Conservation (phyloP, 2,888 invertebrate genomes). For the Epinotia demarniana region DNA sequence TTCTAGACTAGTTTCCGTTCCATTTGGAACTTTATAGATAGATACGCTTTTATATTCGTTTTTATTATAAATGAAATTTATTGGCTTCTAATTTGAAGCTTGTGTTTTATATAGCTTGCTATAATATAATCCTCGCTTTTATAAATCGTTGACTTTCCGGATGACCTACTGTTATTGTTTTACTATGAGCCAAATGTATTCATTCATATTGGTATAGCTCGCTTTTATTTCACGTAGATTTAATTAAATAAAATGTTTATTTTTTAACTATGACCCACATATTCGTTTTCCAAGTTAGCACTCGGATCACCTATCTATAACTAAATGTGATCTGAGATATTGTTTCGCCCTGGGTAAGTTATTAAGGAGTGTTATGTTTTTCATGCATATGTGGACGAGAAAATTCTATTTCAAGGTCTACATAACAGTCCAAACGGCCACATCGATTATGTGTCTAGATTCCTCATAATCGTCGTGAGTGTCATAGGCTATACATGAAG, state of each 20-base stretch:
- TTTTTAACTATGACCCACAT: neutral
- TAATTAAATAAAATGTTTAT: neutral
- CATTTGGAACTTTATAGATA: slow-evolving; percentile 16
- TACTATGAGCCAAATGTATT: neutral
- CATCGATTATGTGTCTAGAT: too few species aligned
- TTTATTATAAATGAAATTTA: slow-evolving; percentile 30
- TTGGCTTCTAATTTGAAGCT: slow-evolving; percentile 28
- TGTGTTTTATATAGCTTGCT: slow-evolving; percentile 15
- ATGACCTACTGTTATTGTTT: slow-evolving; percentile 15
- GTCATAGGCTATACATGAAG: too few species aligned
- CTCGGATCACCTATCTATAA: too few species aligned
- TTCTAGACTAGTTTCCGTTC: slow-evolving; percentile 23
- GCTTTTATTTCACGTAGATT: neutral
- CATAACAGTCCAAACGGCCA: too few species aligned
- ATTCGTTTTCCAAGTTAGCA: too few species aligned
- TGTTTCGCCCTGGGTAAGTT: too few species aligned
- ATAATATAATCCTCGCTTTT: neutral
- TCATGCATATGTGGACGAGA: too few species aligned
- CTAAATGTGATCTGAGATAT: too few species aligned
- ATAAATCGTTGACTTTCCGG: slow-evolving; percentile 10
- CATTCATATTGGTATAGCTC: neutral
- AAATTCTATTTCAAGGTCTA: too few species aligned
- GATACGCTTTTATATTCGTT: slow-evolving; percentile 33
- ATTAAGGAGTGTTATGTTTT: too few species aligned
- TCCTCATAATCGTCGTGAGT: too few species aligned